Conservation (phyloP, 2,888 invertebrate genomes). For the Ectropis crepuscularia region DNA sequence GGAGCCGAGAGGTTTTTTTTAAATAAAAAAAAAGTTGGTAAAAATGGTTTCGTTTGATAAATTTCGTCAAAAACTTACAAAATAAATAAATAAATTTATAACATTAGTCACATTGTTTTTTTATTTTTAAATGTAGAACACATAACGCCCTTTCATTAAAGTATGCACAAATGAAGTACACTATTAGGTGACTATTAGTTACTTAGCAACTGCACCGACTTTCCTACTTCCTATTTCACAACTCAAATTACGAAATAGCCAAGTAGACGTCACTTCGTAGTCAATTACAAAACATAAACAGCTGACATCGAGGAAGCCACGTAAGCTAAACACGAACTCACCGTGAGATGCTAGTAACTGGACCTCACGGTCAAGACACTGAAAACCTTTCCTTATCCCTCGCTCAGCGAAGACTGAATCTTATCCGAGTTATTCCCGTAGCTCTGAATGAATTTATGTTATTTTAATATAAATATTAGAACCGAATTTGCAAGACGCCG, state of each 20-base stretch:
- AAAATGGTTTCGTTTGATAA: too few species aligned
- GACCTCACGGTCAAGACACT: conserved; percentile 49
- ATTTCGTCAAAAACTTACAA: too few species aligned
- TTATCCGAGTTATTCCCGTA: conserved; percentile 54
- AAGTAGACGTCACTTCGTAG: conserved; percentile 4
- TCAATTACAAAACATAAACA: conserved; percentile 12
- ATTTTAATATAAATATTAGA: conserved; percentile 65
- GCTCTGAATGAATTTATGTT: conserved; percentile 56
- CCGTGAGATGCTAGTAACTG: conserved; percentile 53
- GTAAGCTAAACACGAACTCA: conserved; percentile 46
- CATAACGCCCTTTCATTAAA: not conserved
- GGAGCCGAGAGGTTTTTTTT: too few species aligned
- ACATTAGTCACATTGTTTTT: too few species aligned
- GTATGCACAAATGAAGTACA: not conserved
- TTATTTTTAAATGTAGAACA: too few species aligned
- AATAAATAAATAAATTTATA: too few species aligned
- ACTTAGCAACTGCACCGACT: not conserved
- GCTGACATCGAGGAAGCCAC: conserved; percentile 3
- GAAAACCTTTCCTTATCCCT: conserved; percentile 15
- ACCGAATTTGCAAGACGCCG: conserved; percentile 66
- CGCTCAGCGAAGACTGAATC: conserved; percentile 30
- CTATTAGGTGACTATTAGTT: too few species aligned
- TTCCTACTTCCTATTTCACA: conserved; percentile 17
- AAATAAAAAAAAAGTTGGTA: too few species aligned
- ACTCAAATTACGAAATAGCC: conserved; percentile 22